phyloP scores from a whole-genome alignment of 2,888 invertebrate species.

The Drosophila anomelani region DNA sequence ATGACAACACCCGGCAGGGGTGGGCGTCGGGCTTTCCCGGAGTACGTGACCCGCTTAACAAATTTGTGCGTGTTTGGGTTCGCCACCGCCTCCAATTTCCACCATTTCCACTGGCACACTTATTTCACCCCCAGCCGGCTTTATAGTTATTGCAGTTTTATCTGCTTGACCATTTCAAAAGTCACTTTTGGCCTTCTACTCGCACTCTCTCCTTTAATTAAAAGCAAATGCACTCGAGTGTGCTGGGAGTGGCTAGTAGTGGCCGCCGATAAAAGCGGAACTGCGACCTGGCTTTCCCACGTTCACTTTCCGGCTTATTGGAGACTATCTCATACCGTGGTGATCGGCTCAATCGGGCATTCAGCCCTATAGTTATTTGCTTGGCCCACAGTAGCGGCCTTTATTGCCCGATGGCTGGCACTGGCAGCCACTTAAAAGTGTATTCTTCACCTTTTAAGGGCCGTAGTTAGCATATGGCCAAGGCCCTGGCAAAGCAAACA shows the following conservation, averaged over 20 bases:
- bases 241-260: constrained; percentile 43
- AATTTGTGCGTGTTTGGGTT: constrained; percentile 68
- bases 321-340: constrained; percentile 7
- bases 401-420: constrained; percentile 43
- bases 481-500: constrained; percentile 35
- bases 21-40: constrained; percentile 33
- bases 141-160: constrained; percentile 78
- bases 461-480: constrained; percentile 58
- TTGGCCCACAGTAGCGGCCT: constrained; percentile 25
- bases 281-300: constrained; percentile 53
- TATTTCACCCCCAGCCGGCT: constrained; percentile 53
- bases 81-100: background rate
- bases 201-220: constrained; percentile 60
- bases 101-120: constrained; percentile 8
- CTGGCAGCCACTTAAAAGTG: constrained; percentile 27
- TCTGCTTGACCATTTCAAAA: constrained; percentile 68
- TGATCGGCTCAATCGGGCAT: constrained; percentile 43
- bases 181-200: constrained; percentile 58
- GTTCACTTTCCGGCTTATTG: constrained; percentile 16
- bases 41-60: constrained; percentile 76
- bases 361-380: constrained; percentile 4
- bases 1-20: constrained; percentile 53
- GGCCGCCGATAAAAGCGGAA: constrained; percentile 41
- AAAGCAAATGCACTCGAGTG: constrained; percentile 64
- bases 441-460: constrained; percentile 45